phyloP scores from a whole-genome alignment of 2,113 vertebrate genomes.

The Rousettus leschenaultii region DNA sequence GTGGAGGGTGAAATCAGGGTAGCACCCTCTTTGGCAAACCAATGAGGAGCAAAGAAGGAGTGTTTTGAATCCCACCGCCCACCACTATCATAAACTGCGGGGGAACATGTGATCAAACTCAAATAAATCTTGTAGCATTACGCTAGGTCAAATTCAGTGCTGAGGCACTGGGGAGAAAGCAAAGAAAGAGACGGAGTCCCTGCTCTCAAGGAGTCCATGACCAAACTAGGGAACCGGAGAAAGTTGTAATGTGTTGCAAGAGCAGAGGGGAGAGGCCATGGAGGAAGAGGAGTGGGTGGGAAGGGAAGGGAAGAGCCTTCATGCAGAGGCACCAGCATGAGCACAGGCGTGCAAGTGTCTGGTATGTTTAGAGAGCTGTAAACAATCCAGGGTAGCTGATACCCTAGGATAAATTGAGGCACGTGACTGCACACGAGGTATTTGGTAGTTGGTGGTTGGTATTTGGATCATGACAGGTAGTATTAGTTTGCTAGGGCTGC shows the following conservation, averaged over 20 bases:
- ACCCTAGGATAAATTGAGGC: not conserved
- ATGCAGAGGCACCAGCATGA: accelerated
- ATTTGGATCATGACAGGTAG: not conserved
- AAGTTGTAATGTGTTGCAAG: too few relatives aligned
- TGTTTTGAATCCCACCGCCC: not conserved
- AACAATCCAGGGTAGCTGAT: not conserved
- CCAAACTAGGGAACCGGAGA: not conserved
- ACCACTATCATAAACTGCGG: not conserved
- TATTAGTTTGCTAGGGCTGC: not conserved
- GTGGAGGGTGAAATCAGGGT: not conserved
- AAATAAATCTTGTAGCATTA: not conserved
- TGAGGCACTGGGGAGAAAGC: not conserved
- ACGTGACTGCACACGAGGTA: accelerated
- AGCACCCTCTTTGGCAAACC: not conserved
- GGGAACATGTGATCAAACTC: not conserved
- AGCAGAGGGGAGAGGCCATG: not conserved
- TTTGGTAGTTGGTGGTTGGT: not conserved
- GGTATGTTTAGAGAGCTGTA: not conserved
- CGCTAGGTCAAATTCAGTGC: not conserved
- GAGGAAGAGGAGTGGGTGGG: not conserved
- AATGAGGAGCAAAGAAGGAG: not conserved
- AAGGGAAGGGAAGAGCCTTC: not conserved
- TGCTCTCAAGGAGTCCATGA: not conserved
- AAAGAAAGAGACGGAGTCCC: not conserved
- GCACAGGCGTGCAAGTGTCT: too few relatives aligned